These are phyloP conservation scores for Panthera tigris DNA, from an alignment of 2,113 vertebrate genomes.

Conservation along the genomic window DNA sequence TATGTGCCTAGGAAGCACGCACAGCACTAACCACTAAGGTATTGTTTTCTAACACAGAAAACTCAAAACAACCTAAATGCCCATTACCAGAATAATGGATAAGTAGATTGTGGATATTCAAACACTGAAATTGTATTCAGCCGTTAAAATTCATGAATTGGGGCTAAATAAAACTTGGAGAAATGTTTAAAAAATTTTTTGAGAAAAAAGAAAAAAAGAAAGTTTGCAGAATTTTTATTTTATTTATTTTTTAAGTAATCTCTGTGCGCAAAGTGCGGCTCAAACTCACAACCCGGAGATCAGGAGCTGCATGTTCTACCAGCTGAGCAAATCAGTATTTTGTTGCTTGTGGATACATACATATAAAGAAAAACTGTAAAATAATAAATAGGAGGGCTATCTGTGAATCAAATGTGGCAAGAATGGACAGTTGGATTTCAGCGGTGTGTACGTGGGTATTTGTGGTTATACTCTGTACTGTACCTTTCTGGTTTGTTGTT, in stretches of 20 bases:
- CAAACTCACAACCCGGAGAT: not conserved
- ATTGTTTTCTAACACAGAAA: not conserved
- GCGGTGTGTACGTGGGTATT: not conserved
- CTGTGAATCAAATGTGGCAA: not conserved
- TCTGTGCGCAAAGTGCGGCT: not conserved
- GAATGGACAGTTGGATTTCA: not conserved
- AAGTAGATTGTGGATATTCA: not conserved
- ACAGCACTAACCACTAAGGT: not conserved
- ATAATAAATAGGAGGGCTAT: not conserved
- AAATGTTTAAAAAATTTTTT: not conserved
- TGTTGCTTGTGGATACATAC: not conserved
- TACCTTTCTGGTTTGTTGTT: not conserved
- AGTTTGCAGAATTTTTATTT: not conserved
- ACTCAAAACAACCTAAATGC: not conserved
- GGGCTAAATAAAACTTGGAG: not conserved
- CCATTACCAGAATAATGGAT: not conserved
- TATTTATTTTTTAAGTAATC: not conserved
- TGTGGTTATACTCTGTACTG: not conserved
- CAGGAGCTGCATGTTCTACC: not conserved
- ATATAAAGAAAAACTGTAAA: not conserved
- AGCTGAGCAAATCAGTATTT: not conserved
- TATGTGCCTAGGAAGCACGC: not conserved
- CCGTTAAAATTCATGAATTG: conserved; percentile 4
- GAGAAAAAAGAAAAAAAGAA: not conserved
- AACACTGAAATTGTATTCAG: not conserved